These are phyloP conservation scores for Platichthys stellatus DNA, from an alignment of 2,113 vertebrate species.

Conservation along the genomic window DNA sequence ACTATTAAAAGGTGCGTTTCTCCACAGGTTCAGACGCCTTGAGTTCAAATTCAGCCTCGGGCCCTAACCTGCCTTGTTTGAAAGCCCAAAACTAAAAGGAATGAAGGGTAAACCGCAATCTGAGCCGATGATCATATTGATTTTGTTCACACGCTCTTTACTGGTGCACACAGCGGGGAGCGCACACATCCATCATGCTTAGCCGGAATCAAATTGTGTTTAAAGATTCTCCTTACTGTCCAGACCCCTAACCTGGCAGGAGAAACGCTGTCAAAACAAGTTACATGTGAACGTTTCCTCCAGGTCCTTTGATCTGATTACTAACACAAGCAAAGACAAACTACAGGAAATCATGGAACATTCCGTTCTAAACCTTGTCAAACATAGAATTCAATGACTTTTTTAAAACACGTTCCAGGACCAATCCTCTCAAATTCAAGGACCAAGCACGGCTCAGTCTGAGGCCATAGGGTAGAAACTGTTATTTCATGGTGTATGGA, in stretches of 20 bases:
- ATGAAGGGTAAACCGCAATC: constrained; percentile 15
- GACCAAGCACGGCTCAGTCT: neutral
- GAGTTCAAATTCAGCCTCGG: neutral
- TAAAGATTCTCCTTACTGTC: neutral
- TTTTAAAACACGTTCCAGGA: too few relatives aligned
- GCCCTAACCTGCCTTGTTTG: neutral
- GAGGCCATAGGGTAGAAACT: neutral
- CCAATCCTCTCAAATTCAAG: neutral
- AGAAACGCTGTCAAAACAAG: neutral
- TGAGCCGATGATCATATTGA: constrained; percentile 33
- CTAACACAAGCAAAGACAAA: neutral
- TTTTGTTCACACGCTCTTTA: constrained; percentile 22
- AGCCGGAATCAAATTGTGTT: constrained; percentile 7
- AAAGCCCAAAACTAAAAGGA: constrained; percentile 24
- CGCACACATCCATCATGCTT: constrained; percentile 30
- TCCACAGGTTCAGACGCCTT: neutral
- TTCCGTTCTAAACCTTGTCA: neutral
- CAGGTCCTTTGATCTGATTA: neutral
- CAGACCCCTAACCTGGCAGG: constrained; percentile 9
- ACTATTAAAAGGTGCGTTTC: constrained; percentile 6
- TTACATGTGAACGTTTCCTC: neutral
- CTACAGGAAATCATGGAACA: neutral
- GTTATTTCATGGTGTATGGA: too few relatives aligned
- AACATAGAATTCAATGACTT: too few relatives aligned
- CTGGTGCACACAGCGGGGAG: constrained; percentile 13